Evolutionary conservation across 1,140 invertebrate species (phyloP).

Genomic region (Sycobia sp.): DNA sequence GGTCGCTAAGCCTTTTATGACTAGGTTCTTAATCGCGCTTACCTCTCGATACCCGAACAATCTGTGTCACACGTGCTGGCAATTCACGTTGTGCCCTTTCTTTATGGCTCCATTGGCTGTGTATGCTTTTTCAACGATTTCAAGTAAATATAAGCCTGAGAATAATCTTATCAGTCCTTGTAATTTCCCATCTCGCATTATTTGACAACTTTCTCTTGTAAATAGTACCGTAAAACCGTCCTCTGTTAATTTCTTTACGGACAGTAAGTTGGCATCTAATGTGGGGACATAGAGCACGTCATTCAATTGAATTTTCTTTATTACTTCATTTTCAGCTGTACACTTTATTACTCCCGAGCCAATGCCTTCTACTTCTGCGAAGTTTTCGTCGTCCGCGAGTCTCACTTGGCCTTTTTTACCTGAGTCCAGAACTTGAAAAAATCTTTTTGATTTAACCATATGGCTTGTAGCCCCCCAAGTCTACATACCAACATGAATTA

Average conservation of each 20-base stretch:
- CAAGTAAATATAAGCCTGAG: background rate
- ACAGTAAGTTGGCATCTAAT: conserved; percentile 47
- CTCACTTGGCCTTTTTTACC: background rate
- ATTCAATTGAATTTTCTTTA: conserved; percentile 39
- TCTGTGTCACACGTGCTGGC: conserved; percentile 21
- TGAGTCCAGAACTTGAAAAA: conserved; percentile 22
- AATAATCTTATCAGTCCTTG: background rate
- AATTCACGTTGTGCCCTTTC: background rate
- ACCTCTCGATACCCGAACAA: too few relatives aligned
- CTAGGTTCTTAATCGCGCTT: conserved; percentile 19
- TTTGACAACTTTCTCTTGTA: too few relatives aligned
- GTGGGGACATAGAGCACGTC: too few relatives aligned
- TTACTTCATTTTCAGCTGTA: background rate
- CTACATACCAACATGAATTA: too few relatives aligned
- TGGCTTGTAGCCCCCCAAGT: conserved; percentile 36
- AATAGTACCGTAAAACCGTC: conserved; percentile 41
- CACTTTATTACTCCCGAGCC: conserved; percentile 14
- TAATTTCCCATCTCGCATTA: background rate
- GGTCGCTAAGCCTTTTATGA: too few relatives aligned
- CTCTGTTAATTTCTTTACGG: conserved; percentile 45
- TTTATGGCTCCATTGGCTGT: background rate
- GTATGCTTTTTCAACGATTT: background rate
- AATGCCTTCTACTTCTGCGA: conserved; percentile 2
- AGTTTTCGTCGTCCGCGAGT: conserved; percentile 9
- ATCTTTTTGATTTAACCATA: conserved; percentile 33